Evolutionary conservation across 2,113 vertebrate species (phyloP).

Genomic region (Tapirus terrestris): DNA sequence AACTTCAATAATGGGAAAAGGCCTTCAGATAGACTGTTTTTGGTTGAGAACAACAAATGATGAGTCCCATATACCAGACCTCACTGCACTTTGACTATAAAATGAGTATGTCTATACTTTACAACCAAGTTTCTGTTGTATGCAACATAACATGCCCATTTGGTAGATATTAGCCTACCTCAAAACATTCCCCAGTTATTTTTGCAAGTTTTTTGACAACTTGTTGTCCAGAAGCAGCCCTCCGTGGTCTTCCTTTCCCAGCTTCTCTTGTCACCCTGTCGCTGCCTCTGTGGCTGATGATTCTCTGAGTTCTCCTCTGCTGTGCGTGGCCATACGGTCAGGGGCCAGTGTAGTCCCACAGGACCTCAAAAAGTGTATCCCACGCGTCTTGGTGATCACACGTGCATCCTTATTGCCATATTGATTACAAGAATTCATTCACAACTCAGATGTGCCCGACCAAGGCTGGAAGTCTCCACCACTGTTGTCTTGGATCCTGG

Average conservation of each 20-base stretch:
- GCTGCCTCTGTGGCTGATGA: rapidly evolving
- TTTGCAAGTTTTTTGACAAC: background rate
- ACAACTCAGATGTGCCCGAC: background rate
- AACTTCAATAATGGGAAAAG: background rate
- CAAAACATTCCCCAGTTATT: too few relatives aligned
- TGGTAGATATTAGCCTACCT: background rate
- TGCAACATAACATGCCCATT: rapidly evolving
- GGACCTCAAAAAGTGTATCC: background rate
- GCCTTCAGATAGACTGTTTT: background rate
- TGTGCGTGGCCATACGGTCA: rapidly evolving
- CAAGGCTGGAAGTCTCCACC: background rate
- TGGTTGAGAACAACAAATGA: background rate
- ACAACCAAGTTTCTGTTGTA: rapidly evolving
- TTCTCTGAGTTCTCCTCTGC: too few relatives aligned
- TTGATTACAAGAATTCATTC: background rate
- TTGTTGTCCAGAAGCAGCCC: background rate
- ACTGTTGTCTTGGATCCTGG: background rate
- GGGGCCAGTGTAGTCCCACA: too few relatives aligned
- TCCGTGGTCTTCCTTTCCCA: rapidly evolving
- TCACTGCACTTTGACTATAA: background rate
- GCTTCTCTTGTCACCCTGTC: too few relatives aligned
- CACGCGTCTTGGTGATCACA: rapidly evolving
- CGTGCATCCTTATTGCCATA: too few relatives aligned
- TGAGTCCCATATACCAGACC: background rate
- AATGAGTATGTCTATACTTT: background rate